These are phyloP conservation scores for Hephaestus fuliginosus DNA, from an alignment of 2,797 vertebrate species.

Conservation along the genomic window DNA sequence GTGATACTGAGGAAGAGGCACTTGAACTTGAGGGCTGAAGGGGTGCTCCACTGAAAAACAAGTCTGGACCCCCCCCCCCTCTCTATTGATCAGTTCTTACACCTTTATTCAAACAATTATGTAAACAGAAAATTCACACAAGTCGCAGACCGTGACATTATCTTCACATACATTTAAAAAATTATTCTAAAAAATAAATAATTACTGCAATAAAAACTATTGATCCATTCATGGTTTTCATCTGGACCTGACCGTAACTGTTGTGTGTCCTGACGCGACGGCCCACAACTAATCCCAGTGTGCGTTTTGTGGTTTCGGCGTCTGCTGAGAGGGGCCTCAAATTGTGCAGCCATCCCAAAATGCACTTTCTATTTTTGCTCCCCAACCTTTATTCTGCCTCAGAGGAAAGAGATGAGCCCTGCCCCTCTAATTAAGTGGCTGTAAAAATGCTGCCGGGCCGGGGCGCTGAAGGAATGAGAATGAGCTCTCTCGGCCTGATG, in stretches of 20 bases:
- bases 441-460: conserved; percentile 56
- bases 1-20: background rate
- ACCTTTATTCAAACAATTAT: background rate
- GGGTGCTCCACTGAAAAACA: no score
- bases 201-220: background rate
- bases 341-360: conserved; percentile 74
- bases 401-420: conserved; percentile 62
- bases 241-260: conserved; percentile 22
- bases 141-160: background rate
- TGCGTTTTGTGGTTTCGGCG: conserved; percentile 45
- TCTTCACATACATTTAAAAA: background rate
- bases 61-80: background rate
- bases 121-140: background rate
- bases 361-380: conserved; percentile 76
- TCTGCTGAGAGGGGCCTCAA: conserved; percentile 70
- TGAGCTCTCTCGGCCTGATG: conserved; percentile 41
- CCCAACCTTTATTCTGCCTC: conserved; percentile 71
- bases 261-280: conserved; percentile 21
- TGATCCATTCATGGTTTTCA: background rate
- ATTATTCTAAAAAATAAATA: background rate
- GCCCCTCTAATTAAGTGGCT: conserved; percentile 77
- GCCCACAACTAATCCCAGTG: conserved; percentile 34
- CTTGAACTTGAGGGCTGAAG: background rate
- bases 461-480: conserved; percentile 53
- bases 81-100: background rate